Percentiles rank a stretch among this genome's conserved stretches.
These are phyloP conservation scores for Rana temporaria DNA, from an alignment of 2,113 vertebrate species.

Conservation along the genomic window DNA sequence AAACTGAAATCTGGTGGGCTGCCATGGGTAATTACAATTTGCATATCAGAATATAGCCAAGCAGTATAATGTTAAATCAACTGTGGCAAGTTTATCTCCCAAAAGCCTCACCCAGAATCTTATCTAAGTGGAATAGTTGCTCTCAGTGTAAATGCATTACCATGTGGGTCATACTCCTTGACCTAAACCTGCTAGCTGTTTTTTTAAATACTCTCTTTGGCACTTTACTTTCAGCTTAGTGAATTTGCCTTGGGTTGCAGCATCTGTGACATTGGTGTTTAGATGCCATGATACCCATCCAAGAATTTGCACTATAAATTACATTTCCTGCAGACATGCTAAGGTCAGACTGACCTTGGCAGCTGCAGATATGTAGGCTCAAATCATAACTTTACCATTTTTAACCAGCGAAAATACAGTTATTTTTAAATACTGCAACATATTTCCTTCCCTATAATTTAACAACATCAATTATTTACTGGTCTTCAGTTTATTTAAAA, in stretches of 20 bases:
- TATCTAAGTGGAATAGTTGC: not conserved
- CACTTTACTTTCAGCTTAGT: slow-evolving; percentile 14
- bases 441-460: not conserved
- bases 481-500: not conserved
- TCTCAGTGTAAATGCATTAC: not conserved
- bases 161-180: slow-evolving; percentile 4
- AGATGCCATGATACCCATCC: slow-evolving; percentile 19
- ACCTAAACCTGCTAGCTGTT: not conserved
- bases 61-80: too few species aligned
- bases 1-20: too few species aligned
- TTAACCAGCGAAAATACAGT: not conserved
- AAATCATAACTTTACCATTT: not conserved
- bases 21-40: too few species aligned
- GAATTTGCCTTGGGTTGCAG: slow-evolving; percentile 39
- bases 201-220: slow-evolving; percentile 15
- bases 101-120: too few species aligned
- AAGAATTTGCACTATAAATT: slow-evolving; percentile 31
- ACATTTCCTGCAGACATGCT: slow-evolving; percentile 20
- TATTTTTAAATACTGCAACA: not conserved
- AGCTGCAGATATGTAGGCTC: not conserved
- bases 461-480: not conserved
- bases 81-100: too few species aligned
- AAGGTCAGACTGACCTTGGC: slow-evolving; percentile 32
- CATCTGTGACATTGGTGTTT: slow-evolving; percentile 29
- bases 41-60: too few species aligned